Percentiles rank a stretch among this genome's conserved stretches.
Evolutionary conservation across 1,140 invertebrate genomes (phyloP).

Genomic region (Formica selysi): DNA sequence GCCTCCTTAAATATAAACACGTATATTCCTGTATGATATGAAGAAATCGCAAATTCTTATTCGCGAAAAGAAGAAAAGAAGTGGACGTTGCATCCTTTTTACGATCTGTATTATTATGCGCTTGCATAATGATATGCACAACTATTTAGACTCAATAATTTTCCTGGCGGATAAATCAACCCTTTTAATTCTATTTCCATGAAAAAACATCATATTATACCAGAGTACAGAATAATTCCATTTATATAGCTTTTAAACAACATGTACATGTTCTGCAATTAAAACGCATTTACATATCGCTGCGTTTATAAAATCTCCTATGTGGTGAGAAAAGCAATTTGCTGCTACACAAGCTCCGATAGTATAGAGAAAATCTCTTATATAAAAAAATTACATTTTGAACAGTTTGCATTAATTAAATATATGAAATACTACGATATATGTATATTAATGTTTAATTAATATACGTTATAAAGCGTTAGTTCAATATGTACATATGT

Average conservation of each 20-base stretch:
- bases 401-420: neutral
- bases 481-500: too few relatives aligned
- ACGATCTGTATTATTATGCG: too few relatives aligned
- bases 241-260: neutral
- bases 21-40: neutral
- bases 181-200: constrained; percentile 2
- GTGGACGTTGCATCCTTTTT: neutral
- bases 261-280: constrained; percentile 11
- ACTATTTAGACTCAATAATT: neutral
- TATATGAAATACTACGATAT: too few relatives aligned
- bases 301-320: constrained; percentile 2
- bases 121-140: neutral
- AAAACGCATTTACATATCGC: constrained; percentile 39
- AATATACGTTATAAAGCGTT: too few relatives aligned
- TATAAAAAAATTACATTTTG: neutral
- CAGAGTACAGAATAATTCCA: neutral
- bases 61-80: neutral
- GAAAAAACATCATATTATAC: neutral
- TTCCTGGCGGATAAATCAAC: neutral
- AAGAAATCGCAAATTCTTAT: neutral
- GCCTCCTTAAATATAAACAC: neutral
- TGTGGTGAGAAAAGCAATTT: neutral
- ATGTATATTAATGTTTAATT: too few relatives aligned
- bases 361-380: neutral
- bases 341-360: neutral